Evolutionary conservation across 2,797 vertebrate species (phyloP).

Genomic region (Sebastes trivittatus): DNA sequence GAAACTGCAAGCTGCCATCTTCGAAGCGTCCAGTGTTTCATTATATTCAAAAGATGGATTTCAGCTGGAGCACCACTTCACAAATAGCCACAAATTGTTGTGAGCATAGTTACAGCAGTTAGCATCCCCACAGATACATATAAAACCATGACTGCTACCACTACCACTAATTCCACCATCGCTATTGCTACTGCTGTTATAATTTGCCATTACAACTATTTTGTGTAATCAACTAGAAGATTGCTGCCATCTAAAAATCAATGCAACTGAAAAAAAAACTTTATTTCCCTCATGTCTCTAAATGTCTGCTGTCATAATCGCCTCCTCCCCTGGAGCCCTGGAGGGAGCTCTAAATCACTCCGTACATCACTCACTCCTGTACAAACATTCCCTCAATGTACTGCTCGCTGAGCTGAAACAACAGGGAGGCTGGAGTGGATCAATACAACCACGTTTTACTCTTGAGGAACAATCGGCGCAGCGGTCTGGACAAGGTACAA

Average conservation of each 20-base stretch:
- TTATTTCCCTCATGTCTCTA: conserved; percentile 51
- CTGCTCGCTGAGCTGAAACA: conserved; percentile 64
- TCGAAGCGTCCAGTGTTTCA: background rate
- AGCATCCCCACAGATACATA: background rate
- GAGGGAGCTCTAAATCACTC: conserved; percentile 59
- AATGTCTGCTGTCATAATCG: conserved; percentile 56
- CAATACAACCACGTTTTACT: conserved; percentile 74
- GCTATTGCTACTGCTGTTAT: background rate
- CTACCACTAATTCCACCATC: background rate
- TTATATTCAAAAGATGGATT: background rate
- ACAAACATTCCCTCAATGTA: conserved; percentile 63
- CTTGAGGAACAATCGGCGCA: conserved; percentile 65
- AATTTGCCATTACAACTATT: conserved; percentile 11
- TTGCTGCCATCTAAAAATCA: conserved; percentile 32
- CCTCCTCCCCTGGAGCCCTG: conserved; percentile 16
- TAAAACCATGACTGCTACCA: background rate
- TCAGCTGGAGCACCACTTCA: background rate
- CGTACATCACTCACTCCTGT: conserved; percentile 69
- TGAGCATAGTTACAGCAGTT: background rate
- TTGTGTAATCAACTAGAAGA: conserved; percentile 10
- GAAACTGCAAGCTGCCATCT: background rate
- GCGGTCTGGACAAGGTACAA: conserved; percentile 51
- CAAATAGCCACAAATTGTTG: background rate
- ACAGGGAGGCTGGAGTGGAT: conserved; percentile 64
- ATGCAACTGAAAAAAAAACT: conserved; percentile 32